Conservation (phyloP, 2,888 invertebrate species). For the Tortricodes alternella region DNA sequence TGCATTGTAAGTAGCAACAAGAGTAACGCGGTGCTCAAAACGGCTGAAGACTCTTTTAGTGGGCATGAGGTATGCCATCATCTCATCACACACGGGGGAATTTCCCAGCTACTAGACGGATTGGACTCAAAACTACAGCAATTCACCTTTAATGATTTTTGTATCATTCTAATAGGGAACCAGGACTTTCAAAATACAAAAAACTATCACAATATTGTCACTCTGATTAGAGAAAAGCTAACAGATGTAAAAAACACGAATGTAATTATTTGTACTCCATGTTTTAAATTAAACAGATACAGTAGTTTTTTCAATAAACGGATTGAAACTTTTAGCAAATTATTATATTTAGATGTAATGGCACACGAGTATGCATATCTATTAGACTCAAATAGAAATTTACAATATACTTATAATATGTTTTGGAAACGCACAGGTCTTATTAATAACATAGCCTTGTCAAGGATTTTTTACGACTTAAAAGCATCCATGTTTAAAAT, state of each 20-base stretch:
- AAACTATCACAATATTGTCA: background rate
- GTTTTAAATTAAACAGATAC: background rate
- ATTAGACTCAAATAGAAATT: conserved; percentile 19
- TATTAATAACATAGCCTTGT: background rate
- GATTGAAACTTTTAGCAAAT: conserved; percentile 19
- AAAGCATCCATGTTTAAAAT: background rate
- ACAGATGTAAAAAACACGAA: background rate
- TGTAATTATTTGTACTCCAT: background rate
- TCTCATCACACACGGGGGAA: background rate
- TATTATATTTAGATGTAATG: conserved; percentile 16
- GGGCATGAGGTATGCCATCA: background rate
- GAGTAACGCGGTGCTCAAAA: background rate
- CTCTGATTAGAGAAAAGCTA: background rate
- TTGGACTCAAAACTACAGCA: background rate
- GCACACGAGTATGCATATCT: conserved; percentile 17
- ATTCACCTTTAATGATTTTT: background rate
- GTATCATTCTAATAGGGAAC: background rate
- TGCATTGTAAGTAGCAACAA: background rate
- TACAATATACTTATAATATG: conserved; percentile 17
- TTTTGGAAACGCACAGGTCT: background rate
- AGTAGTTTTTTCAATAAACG: conserved; percentile 13
- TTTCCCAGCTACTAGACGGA: background rate
- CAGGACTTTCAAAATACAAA: background rate
- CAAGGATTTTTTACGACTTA: background rate
- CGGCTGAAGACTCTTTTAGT: background rate